A percentile compares a stretch with the other conserved stretches of the same genome.
Conservation (phyloP, 1,140 invertebrate species). For the Neocloeon triangulifer region DNA sequence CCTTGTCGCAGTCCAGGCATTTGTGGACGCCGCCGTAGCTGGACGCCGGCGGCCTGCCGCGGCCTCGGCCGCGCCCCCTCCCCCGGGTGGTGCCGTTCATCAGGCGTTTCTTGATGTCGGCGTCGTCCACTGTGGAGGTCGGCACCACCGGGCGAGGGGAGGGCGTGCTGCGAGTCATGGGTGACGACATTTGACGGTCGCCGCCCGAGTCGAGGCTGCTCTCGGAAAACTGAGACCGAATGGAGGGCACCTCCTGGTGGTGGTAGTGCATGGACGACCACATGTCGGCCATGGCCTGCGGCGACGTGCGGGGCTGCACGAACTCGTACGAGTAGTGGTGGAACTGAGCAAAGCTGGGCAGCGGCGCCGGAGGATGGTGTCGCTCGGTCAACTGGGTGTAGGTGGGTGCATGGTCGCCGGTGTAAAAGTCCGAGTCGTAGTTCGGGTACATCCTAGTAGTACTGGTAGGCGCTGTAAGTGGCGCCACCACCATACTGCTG, state of each 20-base stretch:
- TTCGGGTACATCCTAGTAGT: too few species aligned
- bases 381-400: slow-evolving; percentile 20
- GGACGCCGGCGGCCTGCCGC: slow-evolving; percentile 13
- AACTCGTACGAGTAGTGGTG: slow-evolving; percentile 1
- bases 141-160: neutral
- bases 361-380: slow-evolving; percentile 17
- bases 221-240: slow-evolving; percentile 4
- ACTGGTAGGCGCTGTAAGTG: too few species aligned
- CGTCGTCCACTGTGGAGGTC: neutral
- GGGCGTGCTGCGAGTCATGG: too few species aligned
- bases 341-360: slow-evolving; percentile 34
- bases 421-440: slow-evolving; percentile 6
- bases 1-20: slow-evolving; percentile 61
- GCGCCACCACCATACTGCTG: too few species aligned
- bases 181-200: too few species aligned
- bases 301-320: slow-evolving; percentile 3
- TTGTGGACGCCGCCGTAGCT: slow-evolving; percentile 30
- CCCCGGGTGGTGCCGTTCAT: neutral
- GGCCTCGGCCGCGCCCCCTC: neutral
- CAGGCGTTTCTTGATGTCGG: neutral
- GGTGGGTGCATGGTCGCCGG: slow-evolving; percentile 7
- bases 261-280: slow-evolving; percentile 9
- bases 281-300: slow-evolving; percentile 9
- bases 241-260: slow-evolving; percentile 6
- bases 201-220: too few species aligned